Evolutionary conservation across 2,797 vertebrate species (phyloP).

Genomic region (Sebastes trivittatus): DNA sequence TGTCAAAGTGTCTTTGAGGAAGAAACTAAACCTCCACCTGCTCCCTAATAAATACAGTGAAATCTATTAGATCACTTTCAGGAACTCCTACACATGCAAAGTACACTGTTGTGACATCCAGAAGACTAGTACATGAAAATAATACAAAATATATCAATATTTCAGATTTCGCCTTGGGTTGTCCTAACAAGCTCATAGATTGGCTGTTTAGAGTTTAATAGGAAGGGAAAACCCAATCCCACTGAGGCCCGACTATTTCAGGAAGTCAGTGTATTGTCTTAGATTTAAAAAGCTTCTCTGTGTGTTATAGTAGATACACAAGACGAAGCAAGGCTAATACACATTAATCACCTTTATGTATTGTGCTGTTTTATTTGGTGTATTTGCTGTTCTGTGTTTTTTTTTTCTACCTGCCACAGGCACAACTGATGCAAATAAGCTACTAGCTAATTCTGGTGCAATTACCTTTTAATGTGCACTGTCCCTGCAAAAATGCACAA

Average conservation of each 20-base stretch:
- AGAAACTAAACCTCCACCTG: conserved; percentile 17
- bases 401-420: neutral
- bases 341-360: neutral
- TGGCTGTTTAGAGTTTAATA: conserved; percentile 45
- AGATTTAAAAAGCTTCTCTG: conserved; percentile 10
- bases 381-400: neutral
- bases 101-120: conserved; percentile 8
- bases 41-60: conserved; percentile 3
- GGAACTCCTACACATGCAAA: neutral
- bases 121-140: conserved; percentile 6
- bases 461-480: neutral
- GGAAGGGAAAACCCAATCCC: conserved; percentile 23
- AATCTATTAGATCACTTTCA: conserved; percentile 1
- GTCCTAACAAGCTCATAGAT: conserved; percentile 25
- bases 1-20: conserved; percentile 25
- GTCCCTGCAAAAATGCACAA: neutral
- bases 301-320: conserved; percentile 5
- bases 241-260: conserved; percentile 16
- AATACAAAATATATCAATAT: conserved; percentile 35
- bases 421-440: neutral
- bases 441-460: neutral
- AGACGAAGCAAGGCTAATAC: neutral
- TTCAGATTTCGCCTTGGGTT: conserved; percentile 41
- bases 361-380: neutral
- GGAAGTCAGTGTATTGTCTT: neutral